These are phyloP conservation scores for Schrankia costaestrigalis DNA, from an alignment of 2,888 invertebrate species.

Conservation along the genomic window DNA sequence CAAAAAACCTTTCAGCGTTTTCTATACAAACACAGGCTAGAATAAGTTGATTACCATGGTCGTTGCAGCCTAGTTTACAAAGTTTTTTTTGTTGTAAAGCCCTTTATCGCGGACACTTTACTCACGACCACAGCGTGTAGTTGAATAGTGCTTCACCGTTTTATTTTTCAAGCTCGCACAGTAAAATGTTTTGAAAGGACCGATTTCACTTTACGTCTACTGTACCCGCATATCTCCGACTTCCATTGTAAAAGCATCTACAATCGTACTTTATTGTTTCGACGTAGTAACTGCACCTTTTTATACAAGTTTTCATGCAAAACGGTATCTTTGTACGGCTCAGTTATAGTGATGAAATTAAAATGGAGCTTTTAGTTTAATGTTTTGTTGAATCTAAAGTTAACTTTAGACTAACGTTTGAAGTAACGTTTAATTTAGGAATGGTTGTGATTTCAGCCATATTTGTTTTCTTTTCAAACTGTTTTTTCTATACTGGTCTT, in stretches of 20 bases:
- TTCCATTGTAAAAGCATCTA: slow-evolving; percentile 72
- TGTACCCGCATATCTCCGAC: slow-evolving; percentile 61
- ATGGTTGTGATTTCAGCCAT: too few species aligned
- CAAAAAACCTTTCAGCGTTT: slow-evolving; percentile 29
- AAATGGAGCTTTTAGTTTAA: slow-evolving; percentile 61
- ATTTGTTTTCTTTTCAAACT: too few species aligned
- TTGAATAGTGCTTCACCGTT: slow-evolving; percentile 62
- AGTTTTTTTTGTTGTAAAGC: slow-evolving; percentile 42
- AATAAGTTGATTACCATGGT: slow-evolving; percentile 38
- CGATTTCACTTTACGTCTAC: slow-evolving; percentile 72
- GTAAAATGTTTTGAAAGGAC: slow-evolving; percentile 79
- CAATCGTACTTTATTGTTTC: slow-evolving; percentile 78
- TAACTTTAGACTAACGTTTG: too few species aligned
- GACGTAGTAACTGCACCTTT: slow-evolving; percentile 64
- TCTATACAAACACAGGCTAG: slow-evolving; percentile 22
- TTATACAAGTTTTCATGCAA: slow-evolving; percentile 66
- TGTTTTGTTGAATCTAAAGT: slow-evolving; percentile 33
- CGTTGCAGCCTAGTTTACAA: slow-evolving; percentile 31
- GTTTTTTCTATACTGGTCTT: too few species aligned
- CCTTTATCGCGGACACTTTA: slow-evolving; percentile 52
- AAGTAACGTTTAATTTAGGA: too few species aligned
- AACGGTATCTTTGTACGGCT: slow-evolving; percentile 68
- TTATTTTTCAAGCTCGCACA: slow-evolving; percentile 67
- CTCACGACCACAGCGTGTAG: slow-evolving; percentile 49
- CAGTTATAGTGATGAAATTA: slow-evolving; percentile 74